Base-by-base conservation (phyloP, 2,888 invertebrate species). In the Acanthosepion esculentum region DNA sequence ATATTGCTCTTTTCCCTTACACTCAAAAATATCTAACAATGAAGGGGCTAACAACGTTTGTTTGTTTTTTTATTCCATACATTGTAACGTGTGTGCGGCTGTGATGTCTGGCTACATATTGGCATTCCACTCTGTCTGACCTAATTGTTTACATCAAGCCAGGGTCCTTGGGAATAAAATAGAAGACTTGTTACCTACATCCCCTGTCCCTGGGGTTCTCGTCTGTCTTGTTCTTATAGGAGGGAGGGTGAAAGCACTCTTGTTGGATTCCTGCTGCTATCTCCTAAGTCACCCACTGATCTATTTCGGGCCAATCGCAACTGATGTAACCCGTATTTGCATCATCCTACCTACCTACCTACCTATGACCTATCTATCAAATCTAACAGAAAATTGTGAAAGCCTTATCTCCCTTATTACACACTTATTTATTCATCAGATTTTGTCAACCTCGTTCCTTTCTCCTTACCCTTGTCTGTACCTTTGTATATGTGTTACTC, bases 251-350 rank as follows among this genome's bases (percentile, higher is more conserved):
- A 59, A 59, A 59, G 59, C 59, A 59, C 59, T 10, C n/a, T 78
- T 29, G n/a, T 78, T 15, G 78, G 78, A 78, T 78, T 78, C 78
- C 78, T 78, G n/a, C 78, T 78, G 78, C 78, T n/a, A n/a, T n/a
- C 78, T 78, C n/a, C 78, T 78, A 78, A 78, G 78, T 48, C n/a
- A 92, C 92, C 92, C 92, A 92, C 50, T 92, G 50, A 92, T 92
- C 92, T 92, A 92, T 50, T 92, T 92, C 23, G 15, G 29, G 41
- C 92, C 92, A 92, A 92, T 92, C 92, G 7, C 48, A 92, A 50
- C 10, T 26, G 78, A 78, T 29, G 78, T 8, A n/a, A 78, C 59
- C 59, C 59, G 23, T 6, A 23, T 59, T 59, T 59, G 59, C 6
- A 59, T 59, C 59, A 5, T 59, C 59, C 59, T 59, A 59, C 59